These are phyloP conservation scores for Amphibalanus amphitrite DNA, from an alignment of 1,140 invertebrate genomes.

Conservation along the genomic window DNA sequence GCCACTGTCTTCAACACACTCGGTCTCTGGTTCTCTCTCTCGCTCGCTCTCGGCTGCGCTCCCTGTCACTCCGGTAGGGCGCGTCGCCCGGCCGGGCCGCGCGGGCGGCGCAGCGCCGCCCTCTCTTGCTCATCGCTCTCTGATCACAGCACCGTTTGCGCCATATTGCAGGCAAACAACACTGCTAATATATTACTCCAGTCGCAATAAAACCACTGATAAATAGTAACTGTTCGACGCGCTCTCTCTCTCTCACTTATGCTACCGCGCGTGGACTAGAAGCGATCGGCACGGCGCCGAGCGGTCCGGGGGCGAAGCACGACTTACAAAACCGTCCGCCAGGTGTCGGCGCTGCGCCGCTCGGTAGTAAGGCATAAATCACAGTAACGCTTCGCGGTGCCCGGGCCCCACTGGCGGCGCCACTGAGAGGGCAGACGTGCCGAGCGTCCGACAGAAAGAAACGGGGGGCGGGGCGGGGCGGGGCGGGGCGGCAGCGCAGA, in stretches of 20 bases:
- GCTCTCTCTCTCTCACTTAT: not conserved
- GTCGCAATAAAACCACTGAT: conserved; percentile 1
- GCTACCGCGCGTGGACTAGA: not conserved
- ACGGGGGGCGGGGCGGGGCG: not conserved
- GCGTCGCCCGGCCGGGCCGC: too few species aligned
- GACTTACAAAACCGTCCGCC: not conserved
- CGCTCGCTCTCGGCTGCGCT: too few species aligned
- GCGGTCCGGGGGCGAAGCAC: not conserved
- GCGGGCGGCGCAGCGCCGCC: too few species aligned
- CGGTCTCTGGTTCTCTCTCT: not conserved
- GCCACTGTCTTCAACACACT: not conserved
- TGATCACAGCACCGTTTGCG: not conserved
- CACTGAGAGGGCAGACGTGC: not conserved
- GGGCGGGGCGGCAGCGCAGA: too few species aligned
- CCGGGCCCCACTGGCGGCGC: not conserved
- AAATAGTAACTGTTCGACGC: conserved; percentile 1
- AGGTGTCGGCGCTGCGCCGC: not conserved
- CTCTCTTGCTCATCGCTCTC: not conserved
- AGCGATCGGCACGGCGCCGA: not conserved
- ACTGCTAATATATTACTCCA: not conserved
- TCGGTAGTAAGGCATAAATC: conserved; percentile 1
- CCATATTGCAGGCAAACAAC: conserved; percentile 1
- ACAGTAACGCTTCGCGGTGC: not conserved
- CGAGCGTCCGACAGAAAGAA: not conserved
- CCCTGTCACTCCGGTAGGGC: too few species aligned